These are phyloP conservation scores for Diplogasteroides magnus DNA, from an alignment of 1,140 invertebrate genomes.

Conservation along the genomic window DNA sequence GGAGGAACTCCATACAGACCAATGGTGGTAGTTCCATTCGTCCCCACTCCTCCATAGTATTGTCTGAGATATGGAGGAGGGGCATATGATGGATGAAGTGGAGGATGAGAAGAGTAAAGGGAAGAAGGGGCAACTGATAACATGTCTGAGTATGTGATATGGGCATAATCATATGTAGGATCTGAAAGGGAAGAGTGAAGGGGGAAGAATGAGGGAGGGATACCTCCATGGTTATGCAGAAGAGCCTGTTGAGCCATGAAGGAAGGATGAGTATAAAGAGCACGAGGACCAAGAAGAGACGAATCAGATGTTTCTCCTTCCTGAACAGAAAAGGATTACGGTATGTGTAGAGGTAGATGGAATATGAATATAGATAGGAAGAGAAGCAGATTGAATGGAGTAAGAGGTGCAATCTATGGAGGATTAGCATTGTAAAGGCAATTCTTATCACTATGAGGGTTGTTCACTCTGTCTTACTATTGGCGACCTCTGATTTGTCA, in stretches of 20 bases:
- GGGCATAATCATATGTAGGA: constrained; percentile 31
- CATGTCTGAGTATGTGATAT: constrained; percentile 33
- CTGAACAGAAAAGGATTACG: too few relatives aligned
- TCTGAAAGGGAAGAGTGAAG: too few relatives aligned
- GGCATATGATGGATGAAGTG: constrained; percentile 2
- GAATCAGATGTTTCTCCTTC: too few relatives aligned
- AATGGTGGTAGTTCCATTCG: neutral
- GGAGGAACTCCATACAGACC: constrained; percentile 1
- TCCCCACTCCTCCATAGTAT: neutral
- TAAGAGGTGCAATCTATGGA: too few relatives aligned
- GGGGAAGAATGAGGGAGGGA: too few relatives aligned
- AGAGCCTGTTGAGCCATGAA: neutral
- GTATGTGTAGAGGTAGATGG: too few relatives aligned
- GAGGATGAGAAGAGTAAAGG: constrained; percentile 13
- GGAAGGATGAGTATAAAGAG: neutral
- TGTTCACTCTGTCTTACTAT: neutral
- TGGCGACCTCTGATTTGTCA: too few relatives aligned
- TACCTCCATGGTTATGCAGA: constrained; percentile 10
- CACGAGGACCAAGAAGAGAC: too few relatives aligned
- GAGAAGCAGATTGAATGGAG: too few relatives aligned
- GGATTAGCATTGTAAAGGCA: too few relatives aligned
- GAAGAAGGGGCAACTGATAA: constrained; percentile 19
- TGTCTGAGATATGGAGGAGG: constrained; percentile 8
- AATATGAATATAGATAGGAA: too few relatives aligned
- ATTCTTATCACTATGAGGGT: too few relatives aligned